These are phyloP conservation scores for Merops nubicus DNA, from an alignment of 2,113 vertebrate genomes.

Conservation along the genomic window DNA sequence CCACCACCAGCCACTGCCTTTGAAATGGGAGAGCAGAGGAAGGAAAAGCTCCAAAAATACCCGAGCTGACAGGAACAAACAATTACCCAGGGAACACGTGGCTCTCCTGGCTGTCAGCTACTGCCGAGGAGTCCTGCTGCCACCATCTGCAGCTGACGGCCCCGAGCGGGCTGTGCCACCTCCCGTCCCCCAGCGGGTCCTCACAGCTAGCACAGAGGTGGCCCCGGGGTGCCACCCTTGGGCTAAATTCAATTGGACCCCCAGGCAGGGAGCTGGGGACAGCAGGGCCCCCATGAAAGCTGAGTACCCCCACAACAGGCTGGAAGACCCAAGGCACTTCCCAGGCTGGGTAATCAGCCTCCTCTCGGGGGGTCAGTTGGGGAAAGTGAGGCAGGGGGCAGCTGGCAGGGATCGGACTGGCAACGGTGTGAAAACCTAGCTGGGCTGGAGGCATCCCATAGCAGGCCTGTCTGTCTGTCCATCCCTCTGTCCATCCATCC, in stretches of 20 bases:
- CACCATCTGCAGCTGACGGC: not conserved
- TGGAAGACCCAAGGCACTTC: not conserved
- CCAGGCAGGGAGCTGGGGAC: not conserved
- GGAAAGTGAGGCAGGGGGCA: slow-evolving; percentile 12
- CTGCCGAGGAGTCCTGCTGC: not conserved
- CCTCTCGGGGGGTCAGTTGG: rapidly evolving
- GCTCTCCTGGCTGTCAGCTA: not conserved
- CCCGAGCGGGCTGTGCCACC: not conserved
- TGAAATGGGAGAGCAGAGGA: not conserved
- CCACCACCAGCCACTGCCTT: not conserved
- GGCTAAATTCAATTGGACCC: not conserved
- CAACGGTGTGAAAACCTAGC: not conserved
- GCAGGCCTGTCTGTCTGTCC: not conserved
- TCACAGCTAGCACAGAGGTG: not conserved
- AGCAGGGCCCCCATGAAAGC: rapidly evolving
- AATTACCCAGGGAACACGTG: slow-evolving; percentile 25
- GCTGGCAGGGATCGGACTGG: not conserved
- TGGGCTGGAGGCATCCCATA: not conserved
- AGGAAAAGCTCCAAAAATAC: slow-evolving; percentile 31
- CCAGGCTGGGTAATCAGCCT: not conserved
- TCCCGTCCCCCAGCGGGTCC: not conserved
- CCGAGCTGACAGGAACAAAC: slow-evolving; percentile 25
- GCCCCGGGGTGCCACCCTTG: not conserved
- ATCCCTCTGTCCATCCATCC: not conserved
- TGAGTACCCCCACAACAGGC: not conserved